These are phyloP conservation scores for Agelas oroides DNA, from an alignment of 37 sponge, comb jelly and placozoan genomes.

Conservation along the genomic window DNA sequence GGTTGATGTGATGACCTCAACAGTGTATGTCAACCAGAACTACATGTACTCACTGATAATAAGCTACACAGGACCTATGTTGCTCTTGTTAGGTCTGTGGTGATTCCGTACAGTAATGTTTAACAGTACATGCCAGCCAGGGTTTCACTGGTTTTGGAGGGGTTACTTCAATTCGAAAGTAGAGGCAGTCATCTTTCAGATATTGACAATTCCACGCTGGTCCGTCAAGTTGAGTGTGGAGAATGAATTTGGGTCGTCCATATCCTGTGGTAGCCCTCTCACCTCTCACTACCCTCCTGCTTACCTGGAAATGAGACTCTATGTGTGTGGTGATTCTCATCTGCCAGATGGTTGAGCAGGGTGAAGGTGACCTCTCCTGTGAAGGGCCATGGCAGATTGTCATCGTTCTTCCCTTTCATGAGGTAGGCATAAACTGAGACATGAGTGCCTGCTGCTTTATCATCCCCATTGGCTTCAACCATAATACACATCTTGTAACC, in stretches of 20 bases:
- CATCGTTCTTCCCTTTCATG: constrained; percentile 28
- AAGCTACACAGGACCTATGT: constrained; percentile 1
- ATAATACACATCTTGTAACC: constrained; percentile 19
- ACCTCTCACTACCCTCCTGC: no score
- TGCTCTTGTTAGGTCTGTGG: not conserved
- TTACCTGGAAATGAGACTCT: not conserved
- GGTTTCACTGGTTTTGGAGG: no score
- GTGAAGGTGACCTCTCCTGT: not conserved
- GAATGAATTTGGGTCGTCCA: no score
- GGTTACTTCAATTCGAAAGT: no score
- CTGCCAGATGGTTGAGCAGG: constrained; percentile 13
- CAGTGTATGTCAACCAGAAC: no score
- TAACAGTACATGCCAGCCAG: no score
- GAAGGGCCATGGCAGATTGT: constrained; percentile 16
- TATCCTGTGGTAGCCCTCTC: no score
- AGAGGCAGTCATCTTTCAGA: no score
- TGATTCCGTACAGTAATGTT: no score
- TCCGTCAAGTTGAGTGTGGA: no score
- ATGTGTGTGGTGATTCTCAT: not conserved
- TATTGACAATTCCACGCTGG: no score
- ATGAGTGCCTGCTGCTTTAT: not conserved
- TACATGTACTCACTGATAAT: constrained; percentile 36
- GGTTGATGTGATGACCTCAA: no score
- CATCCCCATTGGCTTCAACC: not conserved
- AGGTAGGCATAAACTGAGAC: not conserved